Evolutionary conservation across 2,888 invertebrate species (phyloP), one percentile per base, ranked within the genome.

Genomic region (Stramonita haemastoma): DNA sequence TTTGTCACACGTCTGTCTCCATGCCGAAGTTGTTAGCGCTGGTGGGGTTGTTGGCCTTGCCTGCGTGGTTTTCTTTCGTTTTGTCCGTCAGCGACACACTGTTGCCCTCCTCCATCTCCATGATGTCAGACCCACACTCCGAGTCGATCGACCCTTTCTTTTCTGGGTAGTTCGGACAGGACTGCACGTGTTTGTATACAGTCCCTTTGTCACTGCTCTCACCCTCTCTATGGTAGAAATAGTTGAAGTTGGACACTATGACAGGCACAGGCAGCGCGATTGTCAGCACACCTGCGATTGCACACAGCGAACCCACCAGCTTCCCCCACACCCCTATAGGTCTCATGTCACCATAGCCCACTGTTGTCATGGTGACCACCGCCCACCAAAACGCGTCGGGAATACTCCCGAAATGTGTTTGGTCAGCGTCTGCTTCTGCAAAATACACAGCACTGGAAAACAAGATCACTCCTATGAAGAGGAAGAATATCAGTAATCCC

Each of bases 341-440:
- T 97, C 99, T 93, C 99, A 99, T 99, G 97, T 99, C 99, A 97
- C 99, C 99, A 97, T 99, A 99, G 97, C 99, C 99, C 97, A 99
- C 99, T 97, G 99, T 99, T 96, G 98, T 98, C 98, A 98, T 98
- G 96, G 98, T 98, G 96, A 98, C 98, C 95, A 98, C 96, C 81
- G 96, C 96, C 98, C 98, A 98, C 98, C 98, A 98, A 97, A 98
- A 98, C 94, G 98, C 98, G 96, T 98, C 98, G 94, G 98, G 98
- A 96, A 99, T 98, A 96, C 98, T 98, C 97, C 98, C 98, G 97
- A 98, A 98, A 97, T 98, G 98, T 95, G 98, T 98, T 96, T 98
- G 97, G 96, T 97, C 97, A 96, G 97, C 97, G 96, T 98, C 98
- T 96, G 98, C 98, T 97, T 99, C 98, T 94, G 98, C 98, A 97